Base-by-base conservation (phyloP, 2,888 invertebrate species). In the Hyppa rectilinea region DNA sequence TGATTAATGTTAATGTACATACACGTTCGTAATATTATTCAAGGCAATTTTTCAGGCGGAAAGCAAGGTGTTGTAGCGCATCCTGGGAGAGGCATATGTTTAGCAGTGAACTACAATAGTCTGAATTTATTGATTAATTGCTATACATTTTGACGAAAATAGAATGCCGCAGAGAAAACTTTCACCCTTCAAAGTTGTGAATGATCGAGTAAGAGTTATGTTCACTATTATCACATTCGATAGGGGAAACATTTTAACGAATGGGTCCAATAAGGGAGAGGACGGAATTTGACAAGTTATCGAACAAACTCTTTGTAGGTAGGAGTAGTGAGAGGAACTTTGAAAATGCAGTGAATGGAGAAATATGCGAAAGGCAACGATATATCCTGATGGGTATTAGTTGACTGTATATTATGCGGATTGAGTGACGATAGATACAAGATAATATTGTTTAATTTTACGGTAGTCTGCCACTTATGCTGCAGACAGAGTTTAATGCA, bases 211-310 rank as follows among this genome's bases (percentile, higher is more conserved):
- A 62, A 38, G 38, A 71, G 38, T 60, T 43, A 67, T 75, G 59
- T 34, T 63, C 36, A 36, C 17, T 79, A 66, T 56, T 75, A 75
- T 53, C 47, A 31, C 31, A 60, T 43, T 52, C 43, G n/a, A 63
- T 49, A 31, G 31, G 23, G 38, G 34, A 60, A 64, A 55, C 29
- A 29, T 59, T 66, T 5, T 52, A 23, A 64, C 45, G 23, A 74
- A 58, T 52, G 50, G 29, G 29, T 29, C 47, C 60, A 63, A 56
- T 79, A 62, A 47, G 12, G 26, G 36, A n/a, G 4, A 7, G 26
- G 31, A 20, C 14, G 31, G 12, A 63, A 71, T n/a, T 79, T 63
- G 23, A 23, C 34, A 63, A 53, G 47, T 66, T 75, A 63, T 56
- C 17, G 20, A 66, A 53, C 52, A 45, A 49, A 23, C 47, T 78